phyloP scores from a whole-genome alignment of 2,113 vertebrate genomes.

The Cyanocitta stelleri region DNA sequence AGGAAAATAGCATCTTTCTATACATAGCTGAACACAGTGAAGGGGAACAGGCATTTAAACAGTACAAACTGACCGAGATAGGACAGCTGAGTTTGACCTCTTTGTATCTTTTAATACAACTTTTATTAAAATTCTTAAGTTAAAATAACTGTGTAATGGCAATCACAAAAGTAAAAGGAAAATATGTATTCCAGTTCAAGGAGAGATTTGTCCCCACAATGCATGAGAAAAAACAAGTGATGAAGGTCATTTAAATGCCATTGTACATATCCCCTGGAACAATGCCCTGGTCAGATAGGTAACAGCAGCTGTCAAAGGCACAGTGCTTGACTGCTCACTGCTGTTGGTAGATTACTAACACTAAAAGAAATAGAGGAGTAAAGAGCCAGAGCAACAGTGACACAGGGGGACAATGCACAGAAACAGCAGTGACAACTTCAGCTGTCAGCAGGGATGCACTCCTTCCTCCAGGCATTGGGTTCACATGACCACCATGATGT shows the following conservation, averaged over 20 bases:
- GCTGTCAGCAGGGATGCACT: too few species aligned
- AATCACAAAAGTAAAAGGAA: neutral
- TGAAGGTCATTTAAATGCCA: neutral
- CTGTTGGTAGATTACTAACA: neutral
- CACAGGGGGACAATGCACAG: fast-evolving
- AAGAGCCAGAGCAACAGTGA: neutral
- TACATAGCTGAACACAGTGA: neutral
- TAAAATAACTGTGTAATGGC: neutral
- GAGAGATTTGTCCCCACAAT: neutral
- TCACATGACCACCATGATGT: conserved; percentile 84
- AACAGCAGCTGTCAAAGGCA: neutral
- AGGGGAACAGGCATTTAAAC: neutral
- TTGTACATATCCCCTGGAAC: neutral
- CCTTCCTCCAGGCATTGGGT: neutral
- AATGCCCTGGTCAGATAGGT: neutral
- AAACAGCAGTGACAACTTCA: neutral
- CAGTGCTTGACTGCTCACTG: neutral
- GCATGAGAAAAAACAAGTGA: neutral
- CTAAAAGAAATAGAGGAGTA: neutral
- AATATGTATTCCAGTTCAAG: neutral
- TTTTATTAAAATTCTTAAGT: neutral
- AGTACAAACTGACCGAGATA: neutral
- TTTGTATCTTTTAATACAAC: neutral
- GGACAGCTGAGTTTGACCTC: neutral
- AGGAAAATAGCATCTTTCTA: neutral